phyloP scores from a whole-genome alignment of 2,113 vertebrate genomes.

The Pachyramphus minor region DNA sequence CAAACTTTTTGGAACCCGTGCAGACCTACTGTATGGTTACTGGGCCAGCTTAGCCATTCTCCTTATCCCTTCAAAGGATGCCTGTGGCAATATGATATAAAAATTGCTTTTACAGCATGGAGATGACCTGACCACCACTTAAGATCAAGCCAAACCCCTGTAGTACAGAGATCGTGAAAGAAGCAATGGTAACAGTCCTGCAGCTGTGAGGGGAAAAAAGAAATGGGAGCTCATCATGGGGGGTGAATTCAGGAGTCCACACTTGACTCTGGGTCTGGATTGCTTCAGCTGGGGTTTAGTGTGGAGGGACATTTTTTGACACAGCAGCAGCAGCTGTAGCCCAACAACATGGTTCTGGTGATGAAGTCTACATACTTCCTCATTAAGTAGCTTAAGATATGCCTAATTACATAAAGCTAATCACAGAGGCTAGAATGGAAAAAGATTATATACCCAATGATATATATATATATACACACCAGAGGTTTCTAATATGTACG shows the following conservation, averaged over 20 bases:
- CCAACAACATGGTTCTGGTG: neutral
- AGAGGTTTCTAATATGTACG: neutral
- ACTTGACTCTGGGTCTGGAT: fast-evolving
- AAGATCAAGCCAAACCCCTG: neutral
- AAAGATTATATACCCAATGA: neutral
- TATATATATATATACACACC: neutral
- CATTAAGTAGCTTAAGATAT: neutral
- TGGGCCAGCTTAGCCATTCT: neutral
- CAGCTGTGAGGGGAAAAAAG: neutral
- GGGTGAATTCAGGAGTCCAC: neutral
- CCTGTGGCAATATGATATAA: neutral
- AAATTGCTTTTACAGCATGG: neutral
- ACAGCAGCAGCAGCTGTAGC: neutral
- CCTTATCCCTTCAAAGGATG: neutral
- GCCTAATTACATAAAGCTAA: neutral
- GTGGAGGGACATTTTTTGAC: neutral
- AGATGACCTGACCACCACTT: neutral
- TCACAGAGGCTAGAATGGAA: neutral
- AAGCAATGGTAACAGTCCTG: neutral
- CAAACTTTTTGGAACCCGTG: neutral
- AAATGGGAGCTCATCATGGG: neutral
- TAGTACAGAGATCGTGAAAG: neutral
- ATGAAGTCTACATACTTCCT: neutral
- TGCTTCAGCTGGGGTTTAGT: neutral
- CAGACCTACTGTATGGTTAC: neutral